phyloP scores from a whole-genome alignment of 2,113 vertebrate genomes.

The Gopherus flavomarginatus region DNA sequence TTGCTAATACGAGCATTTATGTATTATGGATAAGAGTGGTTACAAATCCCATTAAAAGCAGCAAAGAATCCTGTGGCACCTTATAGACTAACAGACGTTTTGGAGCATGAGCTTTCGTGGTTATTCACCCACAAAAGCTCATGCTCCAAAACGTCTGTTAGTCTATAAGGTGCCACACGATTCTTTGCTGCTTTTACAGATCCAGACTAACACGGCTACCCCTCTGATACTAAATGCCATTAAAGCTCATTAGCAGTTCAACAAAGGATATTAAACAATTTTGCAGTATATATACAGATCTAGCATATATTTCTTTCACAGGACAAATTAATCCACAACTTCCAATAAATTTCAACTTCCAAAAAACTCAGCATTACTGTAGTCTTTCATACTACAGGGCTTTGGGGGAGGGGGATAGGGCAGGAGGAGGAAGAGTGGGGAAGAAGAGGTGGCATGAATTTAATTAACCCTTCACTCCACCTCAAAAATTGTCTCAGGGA shows the following conservation, averaged over 20 bases:
- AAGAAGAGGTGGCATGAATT: neutral
- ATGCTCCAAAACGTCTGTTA: too few species aligned
- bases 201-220: too few species aligned
- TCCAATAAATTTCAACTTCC: neutral
- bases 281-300: neutral
- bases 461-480: neutral
- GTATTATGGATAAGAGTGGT: neutral
- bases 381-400: neutral
- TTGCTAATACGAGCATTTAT: neutral
- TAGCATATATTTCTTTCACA: neutral
- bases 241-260: neutral
- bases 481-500: neutral
- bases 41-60: neutral
- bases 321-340: fast-evolving
- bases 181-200: too few species aligned
- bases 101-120: too few species aligned
- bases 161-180: too few species aligned
- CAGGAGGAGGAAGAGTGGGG: too few species aligned
- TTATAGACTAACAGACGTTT: too few species aligned
- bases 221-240: neutral
- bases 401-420: too few species aligned
- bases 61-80: too few species aligned
- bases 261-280: neutral
- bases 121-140: too few species aligned
- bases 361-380: neutral